Evolutionary conservation across 2,797 vertebrate species (phyloP).

Genomic region (Halcyon leucocephala): DNA sequence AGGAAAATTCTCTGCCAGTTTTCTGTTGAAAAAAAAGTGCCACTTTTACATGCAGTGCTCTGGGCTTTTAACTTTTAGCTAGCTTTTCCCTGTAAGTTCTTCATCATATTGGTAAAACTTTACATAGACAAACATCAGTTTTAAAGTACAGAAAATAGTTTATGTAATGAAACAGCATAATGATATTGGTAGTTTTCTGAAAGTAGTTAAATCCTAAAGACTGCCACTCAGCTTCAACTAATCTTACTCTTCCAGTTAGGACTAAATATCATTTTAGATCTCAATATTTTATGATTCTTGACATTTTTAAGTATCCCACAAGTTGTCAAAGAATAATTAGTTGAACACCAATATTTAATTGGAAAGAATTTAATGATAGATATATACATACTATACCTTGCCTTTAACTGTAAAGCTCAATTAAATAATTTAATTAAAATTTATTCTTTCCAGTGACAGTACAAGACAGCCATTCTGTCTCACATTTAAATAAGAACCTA

Average conservation of each 20-base stretch:
- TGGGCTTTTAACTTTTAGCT: neutral
- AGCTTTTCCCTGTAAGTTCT: neutral
- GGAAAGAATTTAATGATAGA: neutral
- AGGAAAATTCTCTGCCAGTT: neutral
- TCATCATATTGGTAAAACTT: neutral
- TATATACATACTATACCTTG: neutral
- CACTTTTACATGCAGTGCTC: neutral
- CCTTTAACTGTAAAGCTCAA: neutral
- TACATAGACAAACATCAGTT: neutral
- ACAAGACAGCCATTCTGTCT: neutral
- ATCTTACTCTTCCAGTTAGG: neutral
- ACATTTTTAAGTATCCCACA: neutral
- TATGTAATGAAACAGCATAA: neutral
- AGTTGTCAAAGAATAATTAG: neutral
- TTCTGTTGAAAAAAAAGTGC: neutral
- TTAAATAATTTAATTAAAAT: neutral
- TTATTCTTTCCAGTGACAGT: neutral
- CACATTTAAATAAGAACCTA: neutral
- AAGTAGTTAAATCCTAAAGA: neutral
- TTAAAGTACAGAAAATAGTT: neutral
- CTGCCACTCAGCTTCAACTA: neutral
- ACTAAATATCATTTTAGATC: neutral
- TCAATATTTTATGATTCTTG: neutral
- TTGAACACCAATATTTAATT: neutral
- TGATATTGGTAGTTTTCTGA: neutral